A percentile compares a stretch with the other conserved stretches of the same genome.
phyloP scores from a whole-genome alignment of 1,140 invertebrate species.

The Lasaia peninsularis region DNA sequence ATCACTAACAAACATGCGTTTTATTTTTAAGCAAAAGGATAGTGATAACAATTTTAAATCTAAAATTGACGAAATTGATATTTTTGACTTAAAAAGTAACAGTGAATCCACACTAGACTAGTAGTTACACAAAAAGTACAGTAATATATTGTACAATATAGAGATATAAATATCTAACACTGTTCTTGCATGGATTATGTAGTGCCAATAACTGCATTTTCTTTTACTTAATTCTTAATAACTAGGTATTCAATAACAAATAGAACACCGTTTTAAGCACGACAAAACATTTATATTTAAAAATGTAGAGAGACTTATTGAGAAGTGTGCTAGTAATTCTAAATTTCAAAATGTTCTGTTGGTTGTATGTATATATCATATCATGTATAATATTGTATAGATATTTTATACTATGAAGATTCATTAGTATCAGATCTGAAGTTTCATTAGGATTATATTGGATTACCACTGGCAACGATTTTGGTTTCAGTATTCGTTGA shows the following conservation, averaged over 20 bases:
- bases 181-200: slow-evolving; percentile 34
- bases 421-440: slow-evolving; percentile 68
- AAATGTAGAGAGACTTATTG: slow-evolving; percentile 78
- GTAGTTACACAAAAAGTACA: slow-evolving; percentile 35
- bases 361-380: slow-evolving; percentile 31
- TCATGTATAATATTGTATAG: slow-evolving; percentile 39
- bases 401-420: slow-evolving; percentile 51
- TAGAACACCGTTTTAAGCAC: slow-evolving; percentile 79
- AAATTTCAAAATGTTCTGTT: slow-evolving; percentile 69
- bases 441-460: slow-evolving; percentile 50
- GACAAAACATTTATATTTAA: slow-evolving; percentile 79
- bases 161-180: slow-evolving; percentile 26
- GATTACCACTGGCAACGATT: slow-evolving; percentile 37
- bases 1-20: slow-evolving; percentile 13
- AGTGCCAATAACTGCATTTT: slow-evolving; percentile 78
- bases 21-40: slow-evolving; percentile 43
- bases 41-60: slow-evolving; percentile 67
- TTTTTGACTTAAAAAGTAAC: slow-evolving; percentile 70
- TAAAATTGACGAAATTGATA: slow-evolving; percentile 77
- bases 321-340: slow-evolving; percentile 79
- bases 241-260: slow-evolving; percentile 79
- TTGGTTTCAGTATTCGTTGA: slow-evolving; percentile 60
- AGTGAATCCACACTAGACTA: slow-evolving; percentile 54
- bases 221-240: slow-evolving; percentile 75
- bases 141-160: slow-evolving; percentile 32